Percentiles rank a stretch among this genome's conserved stretches.
Conservation (phyloP, 2,888 invertebrate species). For the Boloria selene region DNA sequence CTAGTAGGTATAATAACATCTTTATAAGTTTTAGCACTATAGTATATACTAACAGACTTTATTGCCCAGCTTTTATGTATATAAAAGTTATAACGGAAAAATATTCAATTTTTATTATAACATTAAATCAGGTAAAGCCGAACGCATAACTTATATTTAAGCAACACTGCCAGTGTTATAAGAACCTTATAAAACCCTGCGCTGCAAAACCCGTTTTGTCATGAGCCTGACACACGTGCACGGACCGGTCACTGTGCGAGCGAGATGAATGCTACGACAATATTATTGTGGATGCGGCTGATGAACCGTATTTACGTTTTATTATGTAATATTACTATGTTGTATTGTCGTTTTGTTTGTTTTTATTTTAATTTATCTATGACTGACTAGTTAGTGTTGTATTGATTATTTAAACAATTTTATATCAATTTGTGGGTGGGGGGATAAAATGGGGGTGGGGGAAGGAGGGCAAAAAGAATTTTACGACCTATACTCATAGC, state of each 20-base stretch:
- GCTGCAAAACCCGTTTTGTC: slow-evolving; percentile 72
- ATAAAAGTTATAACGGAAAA: too few relatives aligned
- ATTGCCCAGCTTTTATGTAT: too few relatives aligned
- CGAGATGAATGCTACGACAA: slow-evolving; percentile 59
- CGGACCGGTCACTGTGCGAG: slow-evolving; percentile 59
- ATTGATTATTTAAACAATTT: too few relatives aligned
- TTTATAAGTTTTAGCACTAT: too few relatives aligned
- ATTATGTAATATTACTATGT: slow-evolving; percentile 5
- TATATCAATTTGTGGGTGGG: too few relatives aligned
- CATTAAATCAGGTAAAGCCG: neutral
- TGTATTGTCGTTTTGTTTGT: neutral
- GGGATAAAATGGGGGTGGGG: too few relatives aligned
- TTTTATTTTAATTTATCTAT: neutral
- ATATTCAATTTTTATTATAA: neutral
- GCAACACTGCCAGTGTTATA: slow-evolving; percentile 42
- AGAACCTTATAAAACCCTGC: slow-evolving; percentile 60
- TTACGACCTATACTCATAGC: too few relatives aligned
- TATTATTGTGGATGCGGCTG: slow-evolving; percentile 57
- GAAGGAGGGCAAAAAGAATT: too few relatives aligned
- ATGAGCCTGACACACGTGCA: slow-evolving; percentile 71
- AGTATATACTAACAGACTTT: too few relatives aligned
- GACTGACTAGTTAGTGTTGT: too few relatives aligned
- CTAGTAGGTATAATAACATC: too few relatives aligned
- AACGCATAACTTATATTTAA: neutral
- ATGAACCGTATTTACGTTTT: slow-evolving; percentile 19